Conservation (phyloP, 2,113 vertebrate species). For the Trogon melanurus region DNA sequence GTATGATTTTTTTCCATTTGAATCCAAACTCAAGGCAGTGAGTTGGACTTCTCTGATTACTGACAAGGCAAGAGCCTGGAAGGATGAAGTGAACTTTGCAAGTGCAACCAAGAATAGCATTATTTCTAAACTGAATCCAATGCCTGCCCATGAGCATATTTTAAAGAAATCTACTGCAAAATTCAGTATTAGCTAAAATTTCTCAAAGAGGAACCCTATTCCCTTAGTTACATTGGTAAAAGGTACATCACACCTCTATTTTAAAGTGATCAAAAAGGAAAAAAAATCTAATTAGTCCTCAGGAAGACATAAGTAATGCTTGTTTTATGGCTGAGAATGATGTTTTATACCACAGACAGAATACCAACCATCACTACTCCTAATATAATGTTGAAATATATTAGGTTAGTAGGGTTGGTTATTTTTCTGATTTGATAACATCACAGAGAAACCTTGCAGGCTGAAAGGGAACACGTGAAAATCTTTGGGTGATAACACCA, state of each 20-base stretch:
- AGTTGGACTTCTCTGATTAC: not conserved
- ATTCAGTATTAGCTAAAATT: not conserved
- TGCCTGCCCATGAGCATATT: not conserved
- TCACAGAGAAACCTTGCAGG: not conserved
- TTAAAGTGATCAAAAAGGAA: not conserved
- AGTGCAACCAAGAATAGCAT: not conserved
- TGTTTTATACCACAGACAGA: not conserved
- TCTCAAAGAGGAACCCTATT: not conserved
- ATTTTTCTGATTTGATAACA: not conserved
- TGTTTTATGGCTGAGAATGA: not conserved
- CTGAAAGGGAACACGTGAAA: not conserved
- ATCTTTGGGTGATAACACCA: not conserved
- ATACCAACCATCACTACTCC: not conserved
- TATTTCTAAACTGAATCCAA: not conserved
- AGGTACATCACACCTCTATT: not conserved
- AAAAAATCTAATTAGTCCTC: not conserved
- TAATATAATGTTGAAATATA: not conserved
- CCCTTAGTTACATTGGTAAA: not conserved
- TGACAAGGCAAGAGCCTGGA: not conserved
- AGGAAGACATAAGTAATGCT: not conserved
- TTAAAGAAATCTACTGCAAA: not conserved
- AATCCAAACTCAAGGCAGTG: not conserved
- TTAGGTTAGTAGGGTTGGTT: not conserved
- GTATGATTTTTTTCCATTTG: not conserved
- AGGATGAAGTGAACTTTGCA: constrained; percentile 1